Conservation (phyloP, 2,113 vertebrate species). For the Monarcha castaneiventris region DNA sequence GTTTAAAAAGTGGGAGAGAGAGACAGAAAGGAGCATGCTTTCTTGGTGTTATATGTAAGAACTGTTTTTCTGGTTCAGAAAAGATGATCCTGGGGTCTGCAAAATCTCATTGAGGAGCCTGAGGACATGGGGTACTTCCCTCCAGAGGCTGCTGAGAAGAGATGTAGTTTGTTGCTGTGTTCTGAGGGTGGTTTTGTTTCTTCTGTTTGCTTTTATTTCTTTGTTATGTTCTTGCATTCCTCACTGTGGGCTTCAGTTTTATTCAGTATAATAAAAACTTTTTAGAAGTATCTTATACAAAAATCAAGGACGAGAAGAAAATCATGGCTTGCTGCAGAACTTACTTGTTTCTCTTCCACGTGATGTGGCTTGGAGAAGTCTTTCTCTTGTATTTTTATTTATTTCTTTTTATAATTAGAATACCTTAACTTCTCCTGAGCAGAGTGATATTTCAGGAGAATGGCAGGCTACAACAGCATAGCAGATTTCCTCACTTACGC, state of each 20-base stretch:
- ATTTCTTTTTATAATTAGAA: neutral
- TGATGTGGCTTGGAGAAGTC: neutral
- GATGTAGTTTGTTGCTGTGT: neutral
- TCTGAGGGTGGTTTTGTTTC: neutral
- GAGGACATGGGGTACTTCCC: neutral
- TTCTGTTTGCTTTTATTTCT: neutral
- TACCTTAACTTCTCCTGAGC: neutral
- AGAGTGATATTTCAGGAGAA: neutral
- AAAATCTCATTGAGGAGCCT: neutral
- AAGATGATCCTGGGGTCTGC: neutral
- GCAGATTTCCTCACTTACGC: conserved; percentile 1
- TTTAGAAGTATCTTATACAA: neutral
- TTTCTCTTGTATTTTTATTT: neutral
- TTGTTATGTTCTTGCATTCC: neutral
- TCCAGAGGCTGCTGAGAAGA: neutral
- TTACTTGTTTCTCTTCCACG: neutral
- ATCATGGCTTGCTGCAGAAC: neutral
- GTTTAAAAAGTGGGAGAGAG: conserved; percentile 13
- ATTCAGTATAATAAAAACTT: neutral
- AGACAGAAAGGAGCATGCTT: conserved; percentile 14
- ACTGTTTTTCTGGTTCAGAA: conserved; percentile 36
- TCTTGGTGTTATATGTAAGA: conserved; percentile 5
- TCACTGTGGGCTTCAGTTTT: neutral
- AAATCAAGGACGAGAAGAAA: neutral
- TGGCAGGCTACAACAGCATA: neutral